Base-by-base conservation (phyloP, 2,888 invertebrate genomes). In the Coleophora flavipennella region DNA sequence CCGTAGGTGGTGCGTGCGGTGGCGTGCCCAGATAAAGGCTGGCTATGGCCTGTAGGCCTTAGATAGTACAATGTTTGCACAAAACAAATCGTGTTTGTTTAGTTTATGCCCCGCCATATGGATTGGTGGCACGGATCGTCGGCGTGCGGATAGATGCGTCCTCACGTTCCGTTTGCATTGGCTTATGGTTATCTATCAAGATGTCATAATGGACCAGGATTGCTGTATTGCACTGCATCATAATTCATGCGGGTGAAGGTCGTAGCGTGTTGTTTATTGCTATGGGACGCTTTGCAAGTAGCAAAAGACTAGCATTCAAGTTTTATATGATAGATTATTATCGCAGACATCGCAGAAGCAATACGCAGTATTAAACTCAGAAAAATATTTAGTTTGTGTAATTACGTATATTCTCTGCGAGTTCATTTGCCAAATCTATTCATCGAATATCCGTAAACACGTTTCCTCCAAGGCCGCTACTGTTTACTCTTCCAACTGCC, bases 41-140 rank as follows among this genome's bases (percentile, higher is more conserved):
- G 44, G 60, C 51, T 59, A 49, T 44, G 44, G 60, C 51, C 60
- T 60, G 59, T 59, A 62, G 62, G 64, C 63, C 62, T 57, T 55
- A 69, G 69, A 77, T 71, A 74, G 65, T 62, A 64, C 62, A 57
- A 44, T 78, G 72, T 83, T 81, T 80, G 77, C 59, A 57, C 62
- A 54, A 64, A 70, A 76, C 71, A 79, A 77, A 78, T 75, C 68
- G 57, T 78, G 68, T 78, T 81, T 78, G 67, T 67, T 60, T 66
- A 65, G 58, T 71, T 74, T 69, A 68, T 75, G 70, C 66, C 64
- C 62, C 61, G 20, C 20, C 20, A 20, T 20, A 20, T 57, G 57
- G 65, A 67, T 68, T 59, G 60, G 57, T 62, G 59, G 63, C 56
- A 63, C 57, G 65, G 69, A 73, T 75, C 67, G 62, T 64, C 60